Conservation (phyloP, 1,140 invertebrate genomes). For the Hirudo medicinalis region DNA sequence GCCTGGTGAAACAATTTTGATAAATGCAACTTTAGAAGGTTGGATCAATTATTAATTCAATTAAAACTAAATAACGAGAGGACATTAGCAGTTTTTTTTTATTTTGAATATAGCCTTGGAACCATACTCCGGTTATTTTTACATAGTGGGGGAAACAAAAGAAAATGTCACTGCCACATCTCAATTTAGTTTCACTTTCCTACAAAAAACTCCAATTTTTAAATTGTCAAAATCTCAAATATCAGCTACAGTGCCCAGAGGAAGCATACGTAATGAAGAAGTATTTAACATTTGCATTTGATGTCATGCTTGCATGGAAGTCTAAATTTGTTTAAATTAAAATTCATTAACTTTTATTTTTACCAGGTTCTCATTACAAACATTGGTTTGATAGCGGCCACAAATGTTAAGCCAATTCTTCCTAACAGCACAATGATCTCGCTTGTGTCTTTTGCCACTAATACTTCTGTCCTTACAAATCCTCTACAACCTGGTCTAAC, state of each 20-base stretch:
- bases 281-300: not conserved
- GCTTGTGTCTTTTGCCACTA: conserved; percentile 22
- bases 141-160: not conserved
- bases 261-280: not conserved
- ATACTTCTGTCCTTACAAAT: not conserved
- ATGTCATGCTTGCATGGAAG: not conserved
- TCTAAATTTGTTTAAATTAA: too few species aligned
- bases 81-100: too few species aligned
- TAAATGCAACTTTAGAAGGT: too few species aligned
- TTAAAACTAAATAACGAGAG: too few species aligned
- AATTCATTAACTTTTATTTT: not conserved
- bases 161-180: not conserved
- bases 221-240: not conserved
- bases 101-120: not conserved
- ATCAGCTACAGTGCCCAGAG: conserved; percentile 10
- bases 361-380: conserved; percentile 24
- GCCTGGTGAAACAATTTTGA: too few species aligned
- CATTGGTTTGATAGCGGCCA: conserved; percentile 21
- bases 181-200: not conserved
- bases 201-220: conserved; percentile 11
- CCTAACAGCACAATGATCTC: conserved; percentile 21
- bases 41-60: too few species aligned
- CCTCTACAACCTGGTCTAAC: not conserved
- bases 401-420: conserved; percentile 20
- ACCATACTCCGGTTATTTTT: not conserved